These are phyloP conservation scores for Turritopsis rubra DNA, from an alignment of 30 jellyfish, hydroid and myxozoan species.

Conservation along the genomic window DNA sequence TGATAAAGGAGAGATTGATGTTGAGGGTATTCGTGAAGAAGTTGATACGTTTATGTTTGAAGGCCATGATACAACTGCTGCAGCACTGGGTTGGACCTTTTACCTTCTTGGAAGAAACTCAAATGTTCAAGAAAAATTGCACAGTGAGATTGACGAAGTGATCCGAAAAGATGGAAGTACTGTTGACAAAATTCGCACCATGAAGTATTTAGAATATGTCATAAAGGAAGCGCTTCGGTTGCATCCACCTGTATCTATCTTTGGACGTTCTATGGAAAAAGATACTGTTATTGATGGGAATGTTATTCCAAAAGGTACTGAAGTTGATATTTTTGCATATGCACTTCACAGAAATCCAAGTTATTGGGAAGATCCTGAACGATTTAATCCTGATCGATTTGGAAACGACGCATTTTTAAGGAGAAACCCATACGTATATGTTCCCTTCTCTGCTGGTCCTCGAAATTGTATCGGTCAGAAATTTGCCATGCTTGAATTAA, in stretches of 20 bases:
- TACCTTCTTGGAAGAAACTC: conserved; percentile 65
- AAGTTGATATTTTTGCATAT: conserved; percentile 41
- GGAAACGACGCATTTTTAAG: conserved; percentile 41
- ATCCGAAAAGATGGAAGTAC: conserved; percentile 17
- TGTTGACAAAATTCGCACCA: conserved; percentile 7
- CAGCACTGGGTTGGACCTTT: conserved; percentile 66
- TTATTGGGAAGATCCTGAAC: conserved; percentile 66
- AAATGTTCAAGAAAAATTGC: conserved; percentile 49
- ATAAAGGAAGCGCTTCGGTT: conserved; percentile 59
- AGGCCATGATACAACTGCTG: conserved; percentile 97
- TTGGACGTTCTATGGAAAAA: conserved; percentile 50
- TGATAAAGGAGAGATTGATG: conserved; percentile 68
- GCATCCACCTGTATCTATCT: conserved; percentile 64
- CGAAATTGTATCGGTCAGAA: conserved; percentile 85
- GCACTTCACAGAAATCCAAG: conserved; percentile 63
- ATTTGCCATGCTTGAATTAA: conserved; percentile 58
- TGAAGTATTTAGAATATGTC: conserved; percentile 50
- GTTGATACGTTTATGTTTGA: conserved; percentile 97
- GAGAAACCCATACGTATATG: conserved; percentile 33
- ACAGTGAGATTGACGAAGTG: conserved; percentile 67
- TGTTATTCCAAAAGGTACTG: conserved; percentile 57
- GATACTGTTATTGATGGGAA: conserved; percentile 40
- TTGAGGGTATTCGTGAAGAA: conserved; percentile 81
- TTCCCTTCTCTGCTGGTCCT: conserved; percentile 92
- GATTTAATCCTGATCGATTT: conserved; percentile 77